These are phyloP conservation scores for Laterallus jamaicensis DNA, from an alignment of 2,113 vertebrate genomes.

Conservation along the genomic window DNA sequence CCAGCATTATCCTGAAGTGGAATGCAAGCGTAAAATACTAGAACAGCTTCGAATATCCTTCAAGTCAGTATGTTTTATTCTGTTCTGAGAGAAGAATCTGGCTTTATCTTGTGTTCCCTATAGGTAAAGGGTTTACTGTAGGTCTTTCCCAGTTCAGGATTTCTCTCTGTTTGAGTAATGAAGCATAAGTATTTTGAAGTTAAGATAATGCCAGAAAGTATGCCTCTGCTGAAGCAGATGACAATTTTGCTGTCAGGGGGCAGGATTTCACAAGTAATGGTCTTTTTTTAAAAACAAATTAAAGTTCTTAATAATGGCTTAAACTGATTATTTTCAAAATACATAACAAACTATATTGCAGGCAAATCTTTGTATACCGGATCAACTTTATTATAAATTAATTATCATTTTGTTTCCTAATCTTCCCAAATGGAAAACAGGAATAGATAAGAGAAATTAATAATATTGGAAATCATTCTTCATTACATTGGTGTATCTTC, in stretches of 20 bases:
- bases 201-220: background rate
- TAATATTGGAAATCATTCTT: constrained; percentile 45
- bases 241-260: background rate
- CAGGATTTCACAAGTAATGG: constrained; percentile 4
- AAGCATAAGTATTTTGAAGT: background rate
- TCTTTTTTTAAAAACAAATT: constrained; percentile 2
- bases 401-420: constrained; percentile 58
- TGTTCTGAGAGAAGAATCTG: background rate
- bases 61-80: background rate
- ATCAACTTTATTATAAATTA: constrained; percentile 47
- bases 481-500: background rate
- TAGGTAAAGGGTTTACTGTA: background rate
- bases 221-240: background rate
- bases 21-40: background rate
- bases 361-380: background rate
- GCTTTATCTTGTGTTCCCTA: background rate
- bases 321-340: constrained; percentile 47
- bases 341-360: background rate
- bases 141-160: background rate
- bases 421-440: constrained; percentile 36
- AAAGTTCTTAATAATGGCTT: background rate
- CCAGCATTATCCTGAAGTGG: background rate
- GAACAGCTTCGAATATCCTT: background rate
- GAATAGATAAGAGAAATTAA: constrained; percentile 50
- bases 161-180: background rate